Conservation (phyloP, 2,888 invertebrate species). For the Plusia festucae region DNA sequence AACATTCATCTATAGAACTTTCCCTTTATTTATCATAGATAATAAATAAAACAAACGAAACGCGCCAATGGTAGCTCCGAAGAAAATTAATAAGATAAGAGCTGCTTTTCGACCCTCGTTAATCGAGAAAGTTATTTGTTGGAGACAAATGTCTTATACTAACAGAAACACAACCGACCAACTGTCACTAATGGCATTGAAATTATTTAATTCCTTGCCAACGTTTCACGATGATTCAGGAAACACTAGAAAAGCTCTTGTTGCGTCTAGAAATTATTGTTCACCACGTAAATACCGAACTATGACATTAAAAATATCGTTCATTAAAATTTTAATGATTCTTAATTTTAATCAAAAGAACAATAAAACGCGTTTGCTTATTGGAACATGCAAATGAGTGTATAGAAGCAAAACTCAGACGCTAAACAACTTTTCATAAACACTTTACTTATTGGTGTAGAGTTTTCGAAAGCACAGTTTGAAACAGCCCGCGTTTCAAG, state of each 20-base stretch:
- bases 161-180: not conserved
- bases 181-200: not conserved
- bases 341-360: too few species aligned
- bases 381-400: too few species aligned
- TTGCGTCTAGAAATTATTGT: too few species aligned
- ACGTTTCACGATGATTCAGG: not conserved
- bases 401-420: too few species aligned
- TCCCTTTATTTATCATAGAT: constrained; percentile 69
- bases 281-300: too few species aligned
- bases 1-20: constrained; percentile 66
- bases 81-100: constrained; percentile 20
- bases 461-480: not conserved
- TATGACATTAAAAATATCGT: too few species aligned
- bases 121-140: constrained; percentile 6
- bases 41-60: constrained; percentile 66
- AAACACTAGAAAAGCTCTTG: too few species aligned
- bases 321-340: too few species aligned
- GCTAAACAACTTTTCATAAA: too few species aligned
- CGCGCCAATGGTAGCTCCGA: constrained; percentile 4
- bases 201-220: not conserved
- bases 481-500: not conserved
- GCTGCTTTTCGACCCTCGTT: constrained; percentile 6
- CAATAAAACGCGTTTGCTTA: too few species aligned
- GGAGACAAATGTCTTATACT: not conserved
- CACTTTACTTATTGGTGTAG: too few species aligned